Conservation (phyloP, 1,140 invertebrate species). For the Latrodectus geometricus region DNA sequence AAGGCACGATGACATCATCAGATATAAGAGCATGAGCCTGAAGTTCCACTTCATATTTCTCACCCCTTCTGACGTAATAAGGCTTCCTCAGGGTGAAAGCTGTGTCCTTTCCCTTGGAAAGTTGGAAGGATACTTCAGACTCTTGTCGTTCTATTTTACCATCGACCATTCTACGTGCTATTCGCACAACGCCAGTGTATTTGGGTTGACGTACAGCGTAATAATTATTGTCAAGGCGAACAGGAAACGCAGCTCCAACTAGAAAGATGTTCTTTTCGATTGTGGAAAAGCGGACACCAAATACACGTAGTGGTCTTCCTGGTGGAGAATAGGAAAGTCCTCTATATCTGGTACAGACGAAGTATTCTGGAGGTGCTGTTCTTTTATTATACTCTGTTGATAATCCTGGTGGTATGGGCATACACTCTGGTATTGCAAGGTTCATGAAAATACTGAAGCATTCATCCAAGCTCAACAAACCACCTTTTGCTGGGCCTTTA, state of each 20-base stretch:
- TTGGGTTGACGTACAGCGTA: constrained; percentile 65
- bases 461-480: constrained; percentile 64
- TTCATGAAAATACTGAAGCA: constrained; percentile 66
- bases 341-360: constrained; percentile 64
- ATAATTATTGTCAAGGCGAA: constrained; percentile 64
- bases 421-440: constrained; percentile 64
- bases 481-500: constrained; percentile 61
- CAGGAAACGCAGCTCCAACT: constrained; percentile 64
- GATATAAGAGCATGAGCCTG: constrained; percentile 47
- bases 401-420: constrained; percentile 61
- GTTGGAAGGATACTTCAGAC: constrained; percentile 49
- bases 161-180: constrained; percentile 47
- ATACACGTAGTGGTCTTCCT: constrained; percentile 35
- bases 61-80: constrained; percentile 63
- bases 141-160: constrained; percentile 50
- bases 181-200: constrained; percentile 64
- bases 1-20: constrained; percentile 56
- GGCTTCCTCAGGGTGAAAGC: constrained; percentile 64
- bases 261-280: constrained; percentile 64
- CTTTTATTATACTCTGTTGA: constrained; percentile 34
- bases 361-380: constrained; percentile 64
- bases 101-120: constrained; percentile 65
- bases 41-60: constrained; percentile 57
- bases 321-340: constrained; percentile 63
- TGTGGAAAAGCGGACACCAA: constrained; percentile 53